A percentile compares a stretch with the other conserved stretches of the same genome.
phyloP scores from a whole-genome alignment of 2,888 invertebrate species.

The Mimachlamys varia region DNA sequence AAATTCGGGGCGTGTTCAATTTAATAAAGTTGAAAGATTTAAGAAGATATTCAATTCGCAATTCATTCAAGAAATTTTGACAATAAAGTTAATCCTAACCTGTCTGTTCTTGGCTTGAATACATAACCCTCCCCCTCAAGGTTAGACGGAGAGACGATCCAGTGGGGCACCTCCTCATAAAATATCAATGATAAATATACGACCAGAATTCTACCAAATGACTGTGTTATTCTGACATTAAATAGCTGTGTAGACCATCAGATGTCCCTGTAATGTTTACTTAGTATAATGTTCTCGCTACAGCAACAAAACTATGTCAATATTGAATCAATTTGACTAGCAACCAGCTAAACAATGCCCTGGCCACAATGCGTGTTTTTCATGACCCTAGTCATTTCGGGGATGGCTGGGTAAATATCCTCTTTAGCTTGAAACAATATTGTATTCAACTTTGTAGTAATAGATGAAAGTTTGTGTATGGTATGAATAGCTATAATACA shows the following conservation, averaged over 20 bases:
- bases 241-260: neutral
- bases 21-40: slow-evolving; percentile 16
- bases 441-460: neutral
- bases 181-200: neutral
- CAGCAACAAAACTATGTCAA: slow-evolving; percentile 20
- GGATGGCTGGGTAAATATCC: neutral
- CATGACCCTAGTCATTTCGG: slow-evolving; percentile 18
- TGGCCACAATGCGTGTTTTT: slow-evolving; percentile 9
- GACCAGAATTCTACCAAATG: neutral
- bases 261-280: neutral
- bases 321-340: slow-evolving; percentile 16
- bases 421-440: slow-evolving; percentile 16
- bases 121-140: slow-evolving; percentile 1
- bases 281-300: slow-evolving; percentile 2
- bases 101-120: neutral
- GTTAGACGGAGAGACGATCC: neutral
- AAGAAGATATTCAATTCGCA: slow-evolving; percentile 18
- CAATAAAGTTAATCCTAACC: neutral
- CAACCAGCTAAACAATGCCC: slow-evolving; percentile 9
- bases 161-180: neutral
- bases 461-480: neutral
- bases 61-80: slow-evolving; percentile 24
- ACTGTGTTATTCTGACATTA: neutral
- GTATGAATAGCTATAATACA: neutral
- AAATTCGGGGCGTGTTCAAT: slow-evolving; percentile 15